A percentile compares a stretch with the other conserved stretches of the same genome.
These are phyloP conservation scores for Microplitis manilae DNA, from an alignment of 2,888 invertebrate genomes.

Conservation along the genomic window DNA sequence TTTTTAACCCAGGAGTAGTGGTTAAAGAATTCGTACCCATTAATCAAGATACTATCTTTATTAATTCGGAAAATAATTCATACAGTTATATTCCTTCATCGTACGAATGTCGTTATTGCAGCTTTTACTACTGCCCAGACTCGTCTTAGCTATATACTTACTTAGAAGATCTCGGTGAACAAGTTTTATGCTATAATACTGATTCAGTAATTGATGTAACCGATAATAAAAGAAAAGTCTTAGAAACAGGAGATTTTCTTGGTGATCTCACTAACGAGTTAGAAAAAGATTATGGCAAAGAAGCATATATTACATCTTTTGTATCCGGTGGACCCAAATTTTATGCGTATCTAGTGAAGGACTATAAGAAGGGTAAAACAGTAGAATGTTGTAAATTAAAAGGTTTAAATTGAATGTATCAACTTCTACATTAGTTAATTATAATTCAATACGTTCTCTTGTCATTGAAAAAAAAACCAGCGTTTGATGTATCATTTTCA, in stretches of 20 bases:
- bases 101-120: slow-evolving; percentile 60
- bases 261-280: slow-evolving; percentile 65
- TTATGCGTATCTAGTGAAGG: slow-evolving; percentile 23
- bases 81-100: slow-evolving; percentile 41
- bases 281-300: slow-evolving; percentile 48
- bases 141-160: slow-evolving; percentile 57
- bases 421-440: slow-evolving; percentile 42
- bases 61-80: slow-evolving; percentile 49
- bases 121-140: neutral
- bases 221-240: slow-evolving; percentile 41
- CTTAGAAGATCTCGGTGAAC: slow-evolving; percentile 56
- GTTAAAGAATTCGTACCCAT: slow-evolving; percentile 42
- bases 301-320: slow-evolving; percentile 59
- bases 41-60: slow-evolving; percentile 47
- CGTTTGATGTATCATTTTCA: no score
- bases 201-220: slow-evolving; percentile 61
- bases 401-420: slow-evolving; percentile 43
- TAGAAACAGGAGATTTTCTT: slow-evolving; percentile 57
- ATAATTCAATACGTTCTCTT: slow-evolving; percentile 12
- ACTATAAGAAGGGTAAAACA: neutral
- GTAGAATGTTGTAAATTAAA: slow-evolving; percentile 52
- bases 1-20: slow-evolving; percentile 45
- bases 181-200: slow-evolving; percentile 65
- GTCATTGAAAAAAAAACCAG: no score
- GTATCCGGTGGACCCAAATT: slow-evolving; percentile 63